These are phyloP conservation scores for Sinhomidia bicolor DNA, from an alignment of 2,888 invertebrate species.

Conservation along the genomic window DNA sequence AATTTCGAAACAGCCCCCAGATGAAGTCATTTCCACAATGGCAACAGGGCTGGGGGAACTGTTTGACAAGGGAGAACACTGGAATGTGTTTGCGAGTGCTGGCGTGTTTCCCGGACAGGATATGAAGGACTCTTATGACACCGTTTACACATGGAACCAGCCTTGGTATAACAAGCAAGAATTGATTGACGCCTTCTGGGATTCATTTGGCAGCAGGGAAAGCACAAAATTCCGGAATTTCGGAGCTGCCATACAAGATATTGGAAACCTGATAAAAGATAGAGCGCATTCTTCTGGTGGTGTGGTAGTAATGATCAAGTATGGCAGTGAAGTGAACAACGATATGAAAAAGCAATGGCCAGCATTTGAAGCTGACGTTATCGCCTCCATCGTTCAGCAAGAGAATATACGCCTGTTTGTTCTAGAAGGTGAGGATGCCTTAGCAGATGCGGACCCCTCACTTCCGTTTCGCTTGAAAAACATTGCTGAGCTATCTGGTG, in stretches of 20 bases:
- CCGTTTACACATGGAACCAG: conserved; percentile 10
- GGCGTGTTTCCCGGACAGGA: conserved; percentile 6
- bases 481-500: conserved; percentile 25
- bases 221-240: conserved; percentile 62
- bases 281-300: conserved; percentile 55
- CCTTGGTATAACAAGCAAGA: conserved; percentile 26
- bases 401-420: conserved; percentile 43
- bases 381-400: conserved; percentile 11
- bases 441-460: not conserved
- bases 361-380: conserved; percentile 45
- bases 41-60: not conserved
- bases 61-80: conserved; percentile 9
- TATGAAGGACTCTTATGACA: conserved; percentile 9
- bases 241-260: conserved; percentile 68
- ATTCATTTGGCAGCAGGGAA: not conserved
- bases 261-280: conserved; percentile 37
- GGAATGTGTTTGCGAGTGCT: conserved; percentile 27
- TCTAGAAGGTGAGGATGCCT: conserved; percentile 28
- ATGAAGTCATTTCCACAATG: not conserved
- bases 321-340: conserved; percentile 34
- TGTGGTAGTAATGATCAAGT: conserved; percentile 63
- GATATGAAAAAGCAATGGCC: not conserved
- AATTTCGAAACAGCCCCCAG: conserved; percentile 46
- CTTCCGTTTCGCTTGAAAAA: not conserved
- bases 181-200: not conserved